Conservation (phyloP, 2,113 vertebrate species). For the Pelodiscus sinensis region DNA sequence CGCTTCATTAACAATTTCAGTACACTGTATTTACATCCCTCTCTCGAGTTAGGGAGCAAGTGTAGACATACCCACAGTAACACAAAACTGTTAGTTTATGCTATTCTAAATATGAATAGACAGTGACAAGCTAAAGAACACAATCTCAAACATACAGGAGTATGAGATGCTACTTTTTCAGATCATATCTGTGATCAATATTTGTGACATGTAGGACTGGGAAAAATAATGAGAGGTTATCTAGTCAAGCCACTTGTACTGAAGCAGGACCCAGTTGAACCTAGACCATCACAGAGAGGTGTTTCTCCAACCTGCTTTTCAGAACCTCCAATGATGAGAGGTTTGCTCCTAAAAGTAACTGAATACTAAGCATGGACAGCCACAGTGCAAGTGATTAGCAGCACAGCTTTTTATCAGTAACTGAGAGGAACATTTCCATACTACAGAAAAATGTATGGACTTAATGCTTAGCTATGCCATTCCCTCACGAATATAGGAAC, state of each 20-base stretch:
- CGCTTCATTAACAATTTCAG: no score
- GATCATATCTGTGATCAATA: not conserved
- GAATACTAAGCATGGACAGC: not conserved
- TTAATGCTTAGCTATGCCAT: not conserved
- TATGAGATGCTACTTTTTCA: not conserved
- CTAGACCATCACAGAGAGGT: not conserved
- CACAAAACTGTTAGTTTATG: fast-evolving
- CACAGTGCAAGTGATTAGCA: not conserved
- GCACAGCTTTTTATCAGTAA: not conserved
- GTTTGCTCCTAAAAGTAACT: not conserved
- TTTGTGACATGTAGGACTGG: not conserved
- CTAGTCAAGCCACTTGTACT: not conserved
- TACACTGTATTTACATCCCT: no score
- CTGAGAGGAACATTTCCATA: not conserved
- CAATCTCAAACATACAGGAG: fast-evolving
- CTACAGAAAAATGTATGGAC: not conserved
- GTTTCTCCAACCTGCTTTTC: not conserved
- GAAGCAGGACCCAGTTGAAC: not conserved
- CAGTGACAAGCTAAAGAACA: not conserved
- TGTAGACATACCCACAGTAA: not conserved
- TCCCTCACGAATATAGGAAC: no score
- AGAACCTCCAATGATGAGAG: not conserved
- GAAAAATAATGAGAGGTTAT: not conserved
- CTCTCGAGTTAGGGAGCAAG: no score
- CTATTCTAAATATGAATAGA: not conserved